phyloP scores from a whole-genome alignment of 2,797 vertebrate genomes.

The Coregonus sp. region DNA sequence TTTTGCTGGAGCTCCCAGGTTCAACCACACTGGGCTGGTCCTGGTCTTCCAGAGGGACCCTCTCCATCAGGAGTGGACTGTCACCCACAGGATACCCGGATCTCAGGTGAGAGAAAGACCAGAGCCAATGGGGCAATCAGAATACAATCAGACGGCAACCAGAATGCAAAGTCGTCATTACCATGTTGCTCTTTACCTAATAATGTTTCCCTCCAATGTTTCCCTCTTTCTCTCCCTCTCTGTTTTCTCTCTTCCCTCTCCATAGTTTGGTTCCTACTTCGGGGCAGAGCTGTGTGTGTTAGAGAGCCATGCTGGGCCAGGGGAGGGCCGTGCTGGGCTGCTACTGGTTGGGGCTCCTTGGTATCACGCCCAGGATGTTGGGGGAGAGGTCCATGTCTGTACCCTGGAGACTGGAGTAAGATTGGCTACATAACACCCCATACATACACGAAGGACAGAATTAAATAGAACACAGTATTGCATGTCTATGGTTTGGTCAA shows the following conservation, averaged over 20 bases:
- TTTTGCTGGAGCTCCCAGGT: constrained; percentile 51
- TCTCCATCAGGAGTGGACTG: constrained; percentile 22
- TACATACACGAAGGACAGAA: not conserved
- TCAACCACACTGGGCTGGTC: constrained; percentile 50
- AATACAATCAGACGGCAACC: not conserved
- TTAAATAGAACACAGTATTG: not conserved
- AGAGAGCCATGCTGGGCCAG: constrained; percentile 23
- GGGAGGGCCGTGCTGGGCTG: constrained; percentile 46
- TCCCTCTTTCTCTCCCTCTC: not conserved
- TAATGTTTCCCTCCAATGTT: too few species aligned
- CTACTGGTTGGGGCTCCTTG: constrained; percentile 72
- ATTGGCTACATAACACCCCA: not conserved
- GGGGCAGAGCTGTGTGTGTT: constrained; percentile 71
- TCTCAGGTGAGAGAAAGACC: constrained; percentile 37
- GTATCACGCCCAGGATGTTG: constrained; percentile 52
- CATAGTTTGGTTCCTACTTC: constrained; percentile 77
- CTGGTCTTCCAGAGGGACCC: constrained; percentile 42
- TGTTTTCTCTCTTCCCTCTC: not conserved
- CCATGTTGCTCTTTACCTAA: not conserved
- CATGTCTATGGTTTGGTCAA: too few species aligned
- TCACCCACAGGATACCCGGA: constrained; percentile 37
- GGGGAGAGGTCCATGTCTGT: constrained; percentile 73
- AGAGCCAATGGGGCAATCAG: not conserved
- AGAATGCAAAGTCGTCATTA: not conserved
- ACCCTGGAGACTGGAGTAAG: constrained; percentile 34